Evolutionary conservation across 2,888 invertebrate species (phyloP), one percentile per base, ranked within the genome.

Genomic region (Charanyca ferruginea): DNA sequence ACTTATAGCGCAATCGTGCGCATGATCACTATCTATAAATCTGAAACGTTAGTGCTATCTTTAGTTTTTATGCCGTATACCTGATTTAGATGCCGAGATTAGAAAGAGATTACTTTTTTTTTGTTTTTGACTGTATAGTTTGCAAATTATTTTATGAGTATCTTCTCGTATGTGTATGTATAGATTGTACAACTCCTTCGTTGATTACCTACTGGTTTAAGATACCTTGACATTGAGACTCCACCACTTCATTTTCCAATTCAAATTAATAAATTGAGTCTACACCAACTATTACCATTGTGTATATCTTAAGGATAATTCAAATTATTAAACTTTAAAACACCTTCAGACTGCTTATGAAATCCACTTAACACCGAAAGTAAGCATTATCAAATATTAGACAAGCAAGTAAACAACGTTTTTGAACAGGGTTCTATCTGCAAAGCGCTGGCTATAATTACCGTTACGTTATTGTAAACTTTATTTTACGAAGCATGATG

Each of bases 341-440:
- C 45, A 28, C 22, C 61, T 73, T 51, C 35, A 38, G 23, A 49
- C 35, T 42, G 67, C 62, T 75, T 69, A 62, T 69, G 70, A 73
- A 69, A 75, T 70, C 51, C 72, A 63, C 70, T 73, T 69, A 55
- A 69, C 55, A 70, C 38, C 55, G 42, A 75, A 47, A 62, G 76
- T 70, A 75, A 74, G 68, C 67, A 53, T 67, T 53, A 25, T 60
- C 52, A 49, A 73, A 69, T 49, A 68, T 62, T 49, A 62, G 54
- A 47, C 51, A 53, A 45, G 41, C 49, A 22, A 16, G 49, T 55
- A 62, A 72, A 62, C 67, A 67, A 73, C 25, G 5, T 42, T 45
- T 48, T 6, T 53, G 59, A 59, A 18, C 44, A 45, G 44, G 38
- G 48, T 55, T 73, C 20, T 73, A 64, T 65, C 44, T 57, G 54